Evolutionary conservation across 2,888 invertebrate genomes (phyloP).

Genomic region (Ophonus ardosiacus): DNA sequence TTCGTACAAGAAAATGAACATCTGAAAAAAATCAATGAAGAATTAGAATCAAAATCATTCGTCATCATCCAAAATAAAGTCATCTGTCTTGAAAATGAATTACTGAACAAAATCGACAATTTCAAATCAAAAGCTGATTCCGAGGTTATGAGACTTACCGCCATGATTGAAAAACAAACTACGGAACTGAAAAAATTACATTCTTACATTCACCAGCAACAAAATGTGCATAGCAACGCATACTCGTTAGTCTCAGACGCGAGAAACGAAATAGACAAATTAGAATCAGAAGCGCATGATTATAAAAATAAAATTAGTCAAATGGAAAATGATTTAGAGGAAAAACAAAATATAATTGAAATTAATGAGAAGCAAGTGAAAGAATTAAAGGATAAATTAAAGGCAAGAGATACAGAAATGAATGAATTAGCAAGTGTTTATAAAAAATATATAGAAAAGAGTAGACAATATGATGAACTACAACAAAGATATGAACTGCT

Average conservation of each 20-base stretch:
- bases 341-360: constrained; percentile 23
- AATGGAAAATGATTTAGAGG: constrained; percentile 13
- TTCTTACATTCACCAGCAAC: constrained; percentile 63
- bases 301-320: constrained; percentile 46
- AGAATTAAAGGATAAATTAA: constrained; percentile 63
- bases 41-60: constrained; percentile 71
- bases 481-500: constrained; percentile 70
- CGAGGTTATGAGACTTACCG: constrained; percentile 23
- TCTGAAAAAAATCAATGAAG: constrained; percentile 71
- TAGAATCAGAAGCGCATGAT: constrained; percentile 62
- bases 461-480: constrained; percentile 72
- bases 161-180: constrained; percentile 42
- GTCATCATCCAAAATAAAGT: constrained; percentile 69
- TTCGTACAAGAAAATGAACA: constrained; percentile 70
- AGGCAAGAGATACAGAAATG: constrained; percentile 61
- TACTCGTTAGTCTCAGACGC: constrained; percentile 67
- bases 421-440: constrained; percentile 69
- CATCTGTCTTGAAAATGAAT: constrained; percentile 68
- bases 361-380: constrained; percentile 58
- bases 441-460: constrained; percentile 72
- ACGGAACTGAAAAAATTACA: constrained; percentile 40
- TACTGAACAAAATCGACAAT: constrained; percentile 69
- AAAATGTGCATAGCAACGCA: constrained; percentile 68
- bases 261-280: constrained; percentile 66
- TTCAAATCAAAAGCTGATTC: constrained; percentile 64